phyloP scores from a whole-genome alignment of 2,113 vertebrate genomes.

The Cinclus mexicanus region DNA sequence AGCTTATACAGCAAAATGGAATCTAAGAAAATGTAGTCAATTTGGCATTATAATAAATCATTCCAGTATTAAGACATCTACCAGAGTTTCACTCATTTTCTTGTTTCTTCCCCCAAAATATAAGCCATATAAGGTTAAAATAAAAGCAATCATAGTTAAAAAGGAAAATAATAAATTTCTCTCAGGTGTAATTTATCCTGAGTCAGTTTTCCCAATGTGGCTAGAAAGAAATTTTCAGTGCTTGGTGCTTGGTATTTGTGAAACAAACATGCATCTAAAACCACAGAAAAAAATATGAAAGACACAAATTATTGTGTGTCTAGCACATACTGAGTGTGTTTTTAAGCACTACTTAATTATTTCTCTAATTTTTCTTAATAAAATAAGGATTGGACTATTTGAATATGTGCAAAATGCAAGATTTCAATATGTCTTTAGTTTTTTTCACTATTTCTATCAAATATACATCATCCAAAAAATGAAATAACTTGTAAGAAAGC shows the following conservation, averaged over 20 bases:
- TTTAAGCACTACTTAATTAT: not conserved
- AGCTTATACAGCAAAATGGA: not conserved
- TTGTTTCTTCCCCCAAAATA: not conserved
- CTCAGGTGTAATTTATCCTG: not conserved
- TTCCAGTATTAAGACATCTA: not conserved
- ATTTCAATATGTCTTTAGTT: not conserved
- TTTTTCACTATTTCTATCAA: not conserved
- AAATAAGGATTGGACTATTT: not conserved
- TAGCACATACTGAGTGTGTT: not conserved
- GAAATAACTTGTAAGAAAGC: not conserved
- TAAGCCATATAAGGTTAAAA: not conserved
- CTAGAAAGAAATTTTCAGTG: not conserved
- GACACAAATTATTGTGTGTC: not conserved
- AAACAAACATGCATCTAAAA: not conserved
- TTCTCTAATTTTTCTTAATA: not conserved
- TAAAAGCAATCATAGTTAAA: not conserved
- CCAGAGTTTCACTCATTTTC: not conserved
- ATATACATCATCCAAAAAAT: not conserved
- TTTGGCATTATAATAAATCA: not conserved
- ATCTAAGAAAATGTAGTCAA: not conserved
- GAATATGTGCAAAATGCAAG: not conserved
- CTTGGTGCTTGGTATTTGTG: rapidly evolving
- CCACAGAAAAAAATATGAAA: not conserved
- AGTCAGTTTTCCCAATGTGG: not conserved
- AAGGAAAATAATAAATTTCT: not conserved